phyloP scores from a whole-genome alignment of 2,113 vertebrate species.

The Cephalopterus ornatus region DNA sequence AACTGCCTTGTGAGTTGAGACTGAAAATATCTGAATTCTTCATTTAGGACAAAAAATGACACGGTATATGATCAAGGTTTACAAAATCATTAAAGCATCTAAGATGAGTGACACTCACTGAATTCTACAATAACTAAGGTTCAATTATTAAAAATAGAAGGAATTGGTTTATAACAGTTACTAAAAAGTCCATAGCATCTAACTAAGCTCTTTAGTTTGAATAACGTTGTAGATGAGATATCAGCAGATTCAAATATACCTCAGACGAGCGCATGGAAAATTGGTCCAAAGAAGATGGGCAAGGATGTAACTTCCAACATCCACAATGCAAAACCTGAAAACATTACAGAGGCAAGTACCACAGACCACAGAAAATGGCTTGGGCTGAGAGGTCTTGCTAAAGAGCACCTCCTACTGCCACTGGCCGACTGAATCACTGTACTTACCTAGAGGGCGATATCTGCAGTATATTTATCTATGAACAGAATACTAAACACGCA shows the following conservation, averaged over 20 bases:
- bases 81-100: background rate
- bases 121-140: background rate
- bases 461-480: background rate
- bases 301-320: background rate
- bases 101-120: background rate
- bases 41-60: background rate
- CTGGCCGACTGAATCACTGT: background rate
- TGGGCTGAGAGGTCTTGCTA: background rate
- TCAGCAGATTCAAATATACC: background rate
- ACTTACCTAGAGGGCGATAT: background rate
- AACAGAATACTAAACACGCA: background rate
- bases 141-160: background rate
- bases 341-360: background rate
- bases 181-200: background rate
- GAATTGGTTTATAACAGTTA: background rate
- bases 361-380: fast-evolving
- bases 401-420: background rate
- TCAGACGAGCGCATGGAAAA: background rate
- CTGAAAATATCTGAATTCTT: background rate
- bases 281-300: background rate
- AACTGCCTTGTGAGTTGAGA: background rate
- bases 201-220: background rate
- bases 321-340: background rate
- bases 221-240: background rate
- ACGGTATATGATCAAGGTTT: background rate